A percentile compares a stretch with the other conserved stretches of the same genome.
phyloP scores from a whole-genome alignment of 2,888 invertebrate genomes.

The Cerastis rubricosa region DNA sequence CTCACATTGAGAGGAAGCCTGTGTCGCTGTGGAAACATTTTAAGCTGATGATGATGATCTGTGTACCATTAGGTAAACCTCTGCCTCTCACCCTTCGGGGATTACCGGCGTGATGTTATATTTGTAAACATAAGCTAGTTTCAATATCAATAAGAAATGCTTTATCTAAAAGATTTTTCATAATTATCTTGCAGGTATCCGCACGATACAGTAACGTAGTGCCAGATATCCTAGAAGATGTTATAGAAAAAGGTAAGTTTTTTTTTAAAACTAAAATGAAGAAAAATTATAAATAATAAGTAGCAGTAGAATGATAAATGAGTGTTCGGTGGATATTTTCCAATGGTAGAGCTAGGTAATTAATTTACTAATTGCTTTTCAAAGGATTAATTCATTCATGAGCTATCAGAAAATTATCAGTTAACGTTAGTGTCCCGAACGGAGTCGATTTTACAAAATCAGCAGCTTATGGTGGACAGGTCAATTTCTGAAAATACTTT shows the following conservation, averaged over 20 bases:
- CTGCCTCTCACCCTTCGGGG: neutral
- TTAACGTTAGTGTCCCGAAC: neutral
- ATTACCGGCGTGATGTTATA: neutral
- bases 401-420: neutral
- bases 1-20: too few relatives aligned
- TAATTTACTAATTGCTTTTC: neutral
- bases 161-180: neutral
- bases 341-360: neutral
- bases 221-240: neutral
- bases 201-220: conserved; percentile 5
- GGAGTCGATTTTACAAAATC: neutral
- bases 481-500: neutral
- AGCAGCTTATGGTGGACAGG: neutral
- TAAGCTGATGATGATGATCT: too few relatives aligned
- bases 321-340: neutral
- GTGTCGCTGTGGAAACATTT: too few relatives aligned
- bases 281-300: too few relatives aligned
- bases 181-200: conserved; percentile 3
- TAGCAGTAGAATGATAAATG: too few relatives aligned
- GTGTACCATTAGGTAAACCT: neutral
- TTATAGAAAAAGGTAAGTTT: neutral
- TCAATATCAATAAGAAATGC: neutral
- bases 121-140: neutral
- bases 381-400: neutral
- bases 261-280: too few relatives aligned